Base-by-base conservation (phyloP, 2,888 invertebrate species). In the Malthinus flaveolus region DNA sequence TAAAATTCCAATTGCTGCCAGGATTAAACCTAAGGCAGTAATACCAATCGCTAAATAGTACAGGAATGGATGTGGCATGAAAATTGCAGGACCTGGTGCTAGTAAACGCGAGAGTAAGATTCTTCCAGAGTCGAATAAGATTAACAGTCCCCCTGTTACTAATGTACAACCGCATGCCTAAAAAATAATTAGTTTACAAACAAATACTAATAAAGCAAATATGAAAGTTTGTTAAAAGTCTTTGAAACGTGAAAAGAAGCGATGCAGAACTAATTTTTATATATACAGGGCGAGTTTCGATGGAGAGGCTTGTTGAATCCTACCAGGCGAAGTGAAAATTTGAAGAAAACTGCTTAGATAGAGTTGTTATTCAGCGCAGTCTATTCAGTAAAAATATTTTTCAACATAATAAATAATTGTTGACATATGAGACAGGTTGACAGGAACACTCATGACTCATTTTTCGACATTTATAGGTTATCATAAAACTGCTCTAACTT, bases 21-120 rank as follows among this genome's bases (percentile, higher is more conserved):
- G 83, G 33, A 86, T 76, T 51, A 91, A 81, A 1, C 92, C 92
- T 0, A 88, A 81, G 0, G 83, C 81, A n/a, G 89, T 82, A 48
- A 90, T 75, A 1, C 85, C 87, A 47, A 92, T 81, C 0, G 90
- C 87, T 6, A 89, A 80, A 72, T 92, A 92, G 73, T 91, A 89
- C 68, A 92, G 86, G 9, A 91, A 82, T 0, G 92, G 90, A 69
- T 91, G 87, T 1, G 85, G 83, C 56, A 89, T 76, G n/a, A 70
- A 68, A 48, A 83, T 82, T 60, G 85, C 81, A 1, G 85, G 83
- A 48, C 83, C 84, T 1, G 87, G 82, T 4, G 87, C 86, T 63
- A 91, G 75, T 32, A 92, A 80, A 9, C 88, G 84, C 0, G 91
- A 91, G 55, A 92, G 76, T 49, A 92, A 78, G 57, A 91, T 83